Percentiles rank a stretch among this genome's conserved stretches.
phyloP scores from a whole-genome alignment of 2,888 invertebrate genomes.

The Tipula unca region DNA sequence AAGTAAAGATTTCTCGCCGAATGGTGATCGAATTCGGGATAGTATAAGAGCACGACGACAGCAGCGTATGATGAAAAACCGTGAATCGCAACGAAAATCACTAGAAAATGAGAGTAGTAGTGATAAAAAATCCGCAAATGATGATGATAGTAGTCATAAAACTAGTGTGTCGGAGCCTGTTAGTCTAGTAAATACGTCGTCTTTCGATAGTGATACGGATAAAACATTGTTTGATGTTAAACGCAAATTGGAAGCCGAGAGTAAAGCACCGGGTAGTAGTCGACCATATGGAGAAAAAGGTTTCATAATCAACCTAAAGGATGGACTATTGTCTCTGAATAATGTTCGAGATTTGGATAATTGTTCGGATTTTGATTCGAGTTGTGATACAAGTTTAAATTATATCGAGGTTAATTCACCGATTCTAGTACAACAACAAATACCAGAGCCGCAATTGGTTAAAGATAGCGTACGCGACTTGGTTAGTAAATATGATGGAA shows the following conservation, averaged over 20 bases:
- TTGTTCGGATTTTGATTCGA: conserved; percentile 42
- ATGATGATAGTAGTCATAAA: not conserved
- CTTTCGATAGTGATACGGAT: conserved; percentile 22
- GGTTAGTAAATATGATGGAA: conserved; percentile 16
- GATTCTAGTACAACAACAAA: not conserved
- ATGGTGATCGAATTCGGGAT: conserved; percentile 39
- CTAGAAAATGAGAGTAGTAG: not conserved
- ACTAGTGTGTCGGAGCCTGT: conserved; percentile 10
- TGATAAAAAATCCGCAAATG: conserved; percentile 19
- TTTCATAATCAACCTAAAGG: conserved; percentile 37
- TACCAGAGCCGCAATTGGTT: not conserved
- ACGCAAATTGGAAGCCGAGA: conserved; percentile 26
- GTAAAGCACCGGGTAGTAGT: conserved; percentile 26
- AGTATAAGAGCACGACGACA: conserved; percentile 40
- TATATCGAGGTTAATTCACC: conserved; percentile 36
- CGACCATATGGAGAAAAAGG: conserved; percentile 40
- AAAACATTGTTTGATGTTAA: conserved; percentile 31
- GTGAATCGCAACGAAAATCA: conserved; percentile 26
- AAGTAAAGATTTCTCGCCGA: conserved; percentile 42
- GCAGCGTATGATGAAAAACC: conserved; percentile 28
- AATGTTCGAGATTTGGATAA: conserved; percentile 40
- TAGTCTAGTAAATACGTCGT: not conserved
- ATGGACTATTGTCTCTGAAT: conserved; percentile 36
- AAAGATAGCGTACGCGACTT: conserved; percentile 15
- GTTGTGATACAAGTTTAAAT: conserved; percentile 41